These are phyloP conservation scores for Pipra filicauda DNA, from an alignment of 2,113 vertebrate species.

Conservation along the genomic window DNA sequence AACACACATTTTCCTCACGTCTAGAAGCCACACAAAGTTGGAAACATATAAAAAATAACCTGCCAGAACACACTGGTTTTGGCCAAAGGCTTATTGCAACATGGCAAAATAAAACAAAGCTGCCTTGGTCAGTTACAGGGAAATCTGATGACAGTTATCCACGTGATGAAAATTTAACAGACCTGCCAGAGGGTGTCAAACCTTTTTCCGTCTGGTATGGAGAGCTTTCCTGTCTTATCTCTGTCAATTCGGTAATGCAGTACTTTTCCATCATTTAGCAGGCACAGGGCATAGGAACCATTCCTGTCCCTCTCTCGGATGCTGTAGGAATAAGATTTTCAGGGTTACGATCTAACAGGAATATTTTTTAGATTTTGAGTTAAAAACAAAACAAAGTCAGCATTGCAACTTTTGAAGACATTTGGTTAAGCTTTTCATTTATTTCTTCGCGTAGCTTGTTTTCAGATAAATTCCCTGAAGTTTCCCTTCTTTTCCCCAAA, in stretches of 20 bases:
- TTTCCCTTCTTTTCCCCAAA: neutral
- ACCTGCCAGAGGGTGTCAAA: conserved; percentile 99
- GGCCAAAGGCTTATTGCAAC: neutral
- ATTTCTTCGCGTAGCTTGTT: neutral
- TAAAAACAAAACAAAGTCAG: neutral
- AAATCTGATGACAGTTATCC: neutral
- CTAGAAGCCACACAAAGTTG: neutral
- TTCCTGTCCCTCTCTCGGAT: conserved; percentile 87
- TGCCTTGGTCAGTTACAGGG: neutral
- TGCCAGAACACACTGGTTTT: neutral
- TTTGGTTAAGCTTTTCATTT: neutral
- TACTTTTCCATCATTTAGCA: conserved; percentile 87
- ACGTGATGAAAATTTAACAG: neutral
- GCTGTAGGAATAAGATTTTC: conserved; percentile 66
- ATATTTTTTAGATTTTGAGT: neutral
- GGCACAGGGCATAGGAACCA: conserved; percentile 90
- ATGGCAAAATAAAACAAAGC: neutral
- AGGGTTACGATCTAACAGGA: neutral
- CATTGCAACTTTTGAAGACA: neutral
- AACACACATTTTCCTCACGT: neutral
- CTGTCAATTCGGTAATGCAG: conserved; percentile 93
- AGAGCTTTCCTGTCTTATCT: conserved; percentile 87
- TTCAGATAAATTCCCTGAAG: neutral
- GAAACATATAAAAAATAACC: neutral
- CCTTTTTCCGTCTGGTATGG: conserved; percentile 94